A percentile compares a stretch with the other conserved stretches of the same genome.
phyloP scores from a whole-genome alignment of 1,140 invertebrate species.

The Spodoptera frugiperda region DNA sequence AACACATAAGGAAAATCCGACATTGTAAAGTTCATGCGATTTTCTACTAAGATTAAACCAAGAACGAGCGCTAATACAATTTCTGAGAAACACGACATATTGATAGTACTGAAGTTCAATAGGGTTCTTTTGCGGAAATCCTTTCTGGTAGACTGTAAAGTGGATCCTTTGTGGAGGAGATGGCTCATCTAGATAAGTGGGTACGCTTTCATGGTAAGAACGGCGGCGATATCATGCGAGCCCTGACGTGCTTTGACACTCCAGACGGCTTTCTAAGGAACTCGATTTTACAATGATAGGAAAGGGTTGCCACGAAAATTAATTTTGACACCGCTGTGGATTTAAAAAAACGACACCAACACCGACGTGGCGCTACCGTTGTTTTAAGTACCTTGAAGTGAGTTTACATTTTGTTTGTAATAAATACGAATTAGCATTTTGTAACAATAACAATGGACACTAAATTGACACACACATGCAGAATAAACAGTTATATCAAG shows the following conservation, averaged over 20 bases:
- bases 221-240: constrained; percentile 45
- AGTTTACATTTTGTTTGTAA: not conserved
- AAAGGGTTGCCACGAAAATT: constrained; percentile 13
- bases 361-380: not conserved
- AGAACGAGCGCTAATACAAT: constrained; percentile 47
- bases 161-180: constrained; percentile 69
- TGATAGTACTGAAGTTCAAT: constrained; percentile 54
- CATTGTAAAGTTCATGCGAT: not conserved
- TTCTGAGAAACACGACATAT: constrained; percentile 36
- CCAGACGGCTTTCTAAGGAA: constrained; percentile 47
- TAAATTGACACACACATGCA: not conserved
- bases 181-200: constrained; percentile 82
- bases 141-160: constrained; percentile 62
- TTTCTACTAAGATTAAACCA: constrained; percentile 17
- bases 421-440: constrained; percentile 24
- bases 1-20: not conserved
- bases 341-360: not conserved
- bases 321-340: constrained; percentile 19
- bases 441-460: constrained; percentile 6
- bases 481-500: not conserved
- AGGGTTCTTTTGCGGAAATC: constrained; percentile 58
- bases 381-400: not conserved
- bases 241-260: constrained; percentile 38
- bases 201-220: constrained; percentile 65
- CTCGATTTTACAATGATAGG: constrained; percentile 45